Evolutionary conservation across 2,888 invertebrate species (phyloP), one percentile per base, ranked within the genome.

Genomic region (Melieria picta): DNA sequence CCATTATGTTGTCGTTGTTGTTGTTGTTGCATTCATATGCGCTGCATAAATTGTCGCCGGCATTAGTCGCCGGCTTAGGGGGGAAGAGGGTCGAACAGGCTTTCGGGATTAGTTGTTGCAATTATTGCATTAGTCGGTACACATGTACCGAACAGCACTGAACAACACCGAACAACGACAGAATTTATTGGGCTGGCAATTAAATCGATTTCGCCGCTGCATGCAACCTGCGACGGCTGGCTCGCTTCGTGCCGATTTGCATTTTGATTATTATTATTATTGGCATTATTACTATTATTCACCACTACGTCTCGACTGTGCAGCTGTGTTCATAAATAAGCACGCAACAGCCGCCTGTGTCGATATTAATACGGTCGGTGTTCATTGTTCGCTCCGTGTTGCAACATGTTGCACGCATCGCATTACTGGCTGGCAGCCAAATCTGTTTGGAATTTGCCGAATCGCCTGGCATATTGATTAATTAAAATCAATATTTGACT

Each of bases 231-330:
- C n/a, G 47, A 43, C 56, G 42, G 16, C 1, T 46, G 30, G 45
- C 67, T 52, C 67, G 63, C 62, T 57, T 13, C 67, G 60, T 63
- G 47, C 13, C 63, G 47, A 69, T 69, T 69, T 68, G 47, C 62
- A 69, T 63, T 55, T 63, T 69, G 46, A 47, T 62, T 52, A 69
- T 69, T 63, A 69, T 69, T 63, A 69, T 63, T 63, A 65, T 56
- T 47, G 62, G 61, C 52, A 61, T 62, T 61, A 68, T 69, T 69
- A 61, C 42, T 56, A 63, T 56, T 69, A 69, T 69, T 69, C 56
- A 42, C 55, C 56, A 69, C n/a, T 61, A 45, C 16, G 46, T 52
- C 16, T 11, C 46, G 5, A 13, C 7, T 1, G 9, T 63, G 13
- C 11, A 47, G 61, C 30, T n/a, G n/a, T n/a, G 30, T 65, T 56